These are phyloP conservation scores for Sebastes iracundus DNA, from an alignment of 2,797 vertebrate species.

Conservation along the genomic window DNA sequence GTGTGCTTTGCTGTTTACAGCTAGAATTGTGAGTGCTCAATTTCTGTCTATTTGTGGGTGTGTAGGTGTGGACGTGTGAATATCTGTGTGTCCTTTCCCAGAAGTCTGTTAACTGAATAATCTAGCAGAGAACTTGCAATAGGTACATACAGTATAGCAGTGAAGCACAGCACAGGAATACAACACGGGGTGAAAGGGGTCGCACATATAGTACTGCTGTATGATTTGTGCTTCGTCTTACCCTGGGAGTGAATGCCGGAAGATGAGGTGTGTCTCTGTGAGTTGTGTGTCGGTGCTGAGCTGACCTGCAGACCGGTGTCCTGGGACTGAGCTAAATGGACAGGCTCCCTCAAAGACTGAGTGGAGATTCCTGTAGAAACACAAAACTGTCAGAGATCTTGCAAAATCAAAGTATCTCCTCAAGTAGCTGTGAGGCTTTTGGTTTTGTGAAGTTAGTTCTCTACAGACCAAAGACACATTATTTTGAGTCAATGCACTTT, in stretches of 20 bases:
- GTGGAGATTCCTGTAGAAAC: conserved; percentile 67
- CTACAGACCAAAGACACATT: not conserved
- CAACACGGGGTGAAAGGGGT: not conserved
- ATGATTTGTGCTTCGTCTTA: conserved; percentile 38
- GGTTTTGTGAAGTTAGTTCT: not conserved
- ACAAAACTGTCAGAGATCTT: not conserved
- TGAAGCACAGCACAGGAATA: not conserved
- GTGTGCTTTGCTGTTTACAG: no score
- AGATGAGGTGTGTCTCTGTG: conserved; percentile 48
- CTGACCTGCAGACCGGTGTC: conserved; percentile 41
- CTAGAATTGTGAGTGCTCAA: not conserved
- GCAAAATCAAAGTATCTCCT: not conserved
- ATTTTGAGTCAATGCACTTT: not conserved
- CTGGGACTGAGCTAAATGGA: conserved; percentile 39
- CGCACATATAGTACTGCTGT: not conserved
- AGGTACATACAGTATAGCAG: no score
- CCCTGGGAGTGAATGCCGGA: conserved; percentile 67
- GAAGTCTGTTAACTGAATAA: not conserved
- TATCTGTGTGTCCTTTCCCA: not conserved
- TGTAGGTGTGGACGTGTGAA: not conserved
- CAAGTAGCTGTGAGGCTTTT: not conserved
- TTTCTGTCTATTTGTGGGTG: not conserved
- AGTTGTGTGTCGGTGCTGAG: conserved; percentile 51
- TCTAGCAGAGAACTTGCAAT: not conserved
- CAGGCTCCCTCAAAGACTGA: conserved; percentile 73